Evolutionary conservation across 2,888 invertebrate species (phyloP), one percentile per base, ranked within the genome.

Genomic region (Pterostichus madidus): DNA sequence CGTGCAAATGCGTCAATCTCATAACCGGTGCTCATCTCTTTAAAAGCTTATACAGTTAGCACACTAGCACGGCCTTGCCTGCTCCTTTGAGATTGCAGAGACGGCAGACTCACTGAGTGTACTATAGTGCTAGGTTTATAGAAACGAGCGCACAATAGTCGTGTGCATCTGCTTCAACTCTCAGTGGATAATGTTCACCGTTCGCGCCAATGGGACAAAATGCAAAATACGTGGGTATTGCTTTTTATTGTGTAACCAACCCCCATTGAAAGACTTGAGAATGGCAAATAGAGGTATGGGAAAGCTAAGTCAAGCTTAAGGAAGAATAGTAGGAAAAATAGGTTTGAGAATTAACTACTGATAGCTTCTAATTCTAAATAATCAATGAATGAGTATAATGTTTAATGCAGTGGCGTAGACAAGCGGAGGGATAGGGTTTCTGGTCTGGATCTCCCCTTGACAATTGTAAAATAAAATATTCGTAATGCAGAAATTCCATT

Each of bases 1-100:
- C 32, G 35, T 64, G 64, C 64, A 64, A 64, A 13, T 35, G 64
- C 35, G 64, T 64, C 64, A 64, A 35, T 71, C 44, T 71, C 39
- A 15, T 71, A 39, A 71, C 68, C 15, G n/a, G 11, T 11, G 44
- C 68, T 71, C 68, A 71, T 71, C 44, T 71, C 17, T 71, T 71
- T 71, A 71, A 71, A 71, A 71, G 68, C 68, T 32, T 71, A 71
- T 44, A 39, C 39, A 56, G 56, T 56, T 56, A 56, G 13, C 56
- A 13, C 17, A 13, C 8, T 56, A 56, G 24, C 17, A 17, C 7
- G 13, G 15, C 52, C 44, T 44, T 31, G 61, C 7, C 44, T 44
- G 32, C 13, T 71, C 68, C 68, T 71, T 71, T 10, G 44, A 17
- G 39, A 71, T 17, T 44, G 17, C 39, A 71, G 15, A 64, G 35